Percentiles rank a stretch among this genome's conserved stretches.
Evolutionary conservation across 2,888 invertebrate species (phyloP).

Genomic region (Hofmannophila pseudospretella): DNA sequence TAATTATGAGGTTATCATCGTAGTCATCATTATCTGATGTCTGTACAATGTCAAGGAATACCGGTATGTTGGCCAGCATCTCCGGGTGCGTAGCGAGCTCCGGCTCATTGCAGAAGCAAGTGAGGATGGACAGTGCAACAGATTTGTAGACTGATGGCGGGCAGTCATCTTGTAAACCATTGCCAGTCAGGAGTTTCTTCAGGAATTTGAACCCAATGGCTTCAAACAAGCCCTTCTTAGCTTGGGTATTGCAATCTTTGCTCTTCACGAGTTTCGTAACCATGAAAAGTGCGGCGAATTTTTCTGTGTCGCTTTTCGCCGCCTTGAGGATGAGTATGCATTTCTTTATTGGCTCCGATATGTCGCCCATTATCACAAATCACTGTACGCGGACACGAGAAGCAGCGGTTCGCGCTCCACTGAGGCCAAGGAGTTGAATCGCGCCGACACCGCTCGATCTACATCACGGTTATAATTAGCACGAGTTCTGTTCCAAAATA

Average conservation of each 20-base stretch:
- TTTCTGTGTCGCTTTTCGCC: slow-evolving; percentile 91
- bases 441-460: slow-evolving; percentile 58
- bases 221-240: slow-evolving; percentile 90
- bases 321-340: slow-evolving; percentile 88
- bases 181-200: slow-evolving; percentile 85
- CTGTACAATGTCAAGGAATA: slow-evolving; percentile 89
- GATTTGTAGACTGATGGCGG: slow-evolving; percentile 94
- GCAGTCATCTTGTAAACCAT: slow-evolving; percentile 90
- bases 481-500: slow-evolving; percentile 75
- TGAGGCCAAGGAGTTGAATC: slow-evolving; percentile 60
- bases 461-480: slow-evolving; percentile 77
- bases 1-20: slow-evolving; percentile 91
- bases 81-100: slow-evolving; percentile 89
- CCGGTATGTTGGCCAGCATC: slow-evolving; percentile 89
- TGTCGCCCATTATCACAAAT: slow-evolving; percentile 72
- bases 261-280: slow-evolving; percentile 93
- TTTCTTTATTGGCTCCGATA: slow-evolving; percentile 90
- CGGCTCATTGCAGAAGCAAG: slow-evolving; percentile 90
- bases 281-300: slow-evolving; percentile 94
- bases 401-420: slow-evolving; percentile 66
- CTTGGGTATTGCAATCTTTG: slow-evolving; percentile 86
- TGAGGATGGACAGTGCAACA: slow-evolving; percentile 91
- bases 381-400: slow-evolving; percentile 57
- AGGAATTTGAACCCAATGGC: slow-evolving; percentile 93
- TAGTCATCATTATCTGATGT: slow-evolving; percentile 90